These are phyloP conservation scores for Panagrolaimus sp. DNA, from an alignment of 1,140 invertebrate species.

Conservation along the genomic window DNA sequence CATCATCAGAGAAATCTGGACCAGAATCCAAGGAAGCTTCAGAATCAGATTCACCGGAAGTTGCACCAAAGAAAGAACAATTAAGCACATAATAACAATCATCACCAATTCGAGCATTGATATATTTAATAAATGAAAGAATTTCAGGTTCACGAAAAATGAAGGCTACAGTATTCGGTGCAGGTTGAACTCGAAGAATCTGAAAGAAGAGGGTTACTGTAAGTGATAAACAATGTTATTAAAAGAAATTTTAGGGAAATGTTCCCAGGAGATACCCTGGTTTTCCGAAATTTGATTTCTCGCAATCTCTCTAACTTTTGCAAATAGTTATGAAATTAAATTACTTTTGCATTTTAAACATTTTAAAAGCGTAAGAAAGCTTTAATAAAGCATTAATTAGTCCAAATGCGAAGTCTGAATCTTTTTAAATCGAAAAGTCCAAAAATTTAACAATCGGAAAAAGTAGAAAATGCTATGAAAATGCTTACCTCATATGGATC, in stretches of 20 bases:
- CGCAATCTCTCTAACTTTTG: too few relatives aligned
- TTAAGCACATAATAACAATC: conserved; percentile 27
- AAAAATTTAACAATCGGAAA: neutral
- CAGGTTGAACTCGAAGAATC: conserved; percentile 35
- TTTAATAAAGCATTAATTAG: too few relatives aligned
- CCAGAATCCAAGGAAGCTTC: neutral
- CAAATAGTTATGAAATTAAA: too few relatives aligned
- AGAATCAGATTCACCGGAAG: neutral
- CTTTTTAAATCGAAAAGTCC: too few relatives aligned
- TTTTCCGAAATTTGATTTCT: too few relatives aligned
- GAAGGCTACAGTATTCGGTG: conserved; percentile 26
- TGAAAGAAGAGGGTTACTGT: conserved; percentile 22
- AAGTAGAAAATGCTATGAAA: neutral
- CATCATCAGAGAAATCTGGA: neutral
- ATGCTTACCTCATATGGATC: conserved; percentile 34
- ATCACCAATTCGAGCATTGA: conserved; percentile 30
- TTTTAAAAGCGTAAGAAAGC: too few relatives aligned
- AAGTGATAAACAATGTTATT: too few relatives aligned
- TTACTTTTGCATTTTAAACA: too few relatives aligned
- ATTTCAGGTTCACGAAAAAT: conserved; percentile 47
- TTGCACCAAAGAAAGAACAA: neutral
- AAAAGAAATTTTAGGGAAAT: too few relatives aligned
- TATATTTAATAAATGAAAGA: conserved; percentile 43
- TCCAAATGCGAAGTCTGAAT: too few relatives aligned
- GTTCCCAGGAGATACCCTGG: too few relatives aligned